Base-by-base conservation (phyloP, 2,888 invertebrate genomes). In the Sipha maydis region DNA sequence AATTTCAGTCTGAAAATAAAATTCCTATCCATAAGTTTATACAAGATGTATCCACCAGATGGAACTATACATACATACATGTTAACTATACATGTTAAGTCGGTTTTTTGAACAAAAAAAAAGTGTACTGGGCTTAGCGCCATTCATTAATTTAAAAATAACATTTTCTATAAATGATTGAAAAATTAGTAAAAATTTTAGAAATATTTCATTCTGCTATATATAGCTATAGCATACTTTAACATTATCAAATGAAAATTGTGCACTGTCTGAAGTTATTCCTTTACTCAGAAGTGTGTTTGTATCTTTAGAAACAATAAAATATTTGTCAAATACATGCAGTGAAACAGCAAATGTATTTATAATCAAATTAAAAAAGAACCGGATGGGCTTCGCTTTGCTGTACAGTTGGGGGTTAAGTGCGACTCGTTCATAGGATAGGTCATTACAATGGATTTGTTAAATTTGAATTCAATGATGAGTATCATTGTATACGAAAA, bases 131-230 rank as follows among this genome's bases (percentile, higher is more conserved):
- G 54, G 54, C 54, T 75, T 75, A 75, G 38, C 75, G 19, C 38
- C 25, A 38, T 75, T 25, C 25, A 75, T 75, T 75, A 38, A 75
- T 75, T 75, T 75, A 75, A 75, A 75, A 34, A 38, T 75, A 75
- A 75, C 38, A 75, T 75, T 75, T 75, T 75, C 75, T 75, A 75
- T 38, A 25, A 75, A 38, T 11, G 38, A 38, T 38, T 75, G 7
- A 11, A 75, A 19, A 73, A 73, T 73, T 73, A 73, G 19, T 73
- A 31, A 73, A 73, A 19, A 73, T 73, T 73, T 73, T 34, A 34
- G 34, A 73, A 73, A 73, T 73, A 73, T 71, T 71, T 31, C 34
- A 73, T 73, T 73, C 73, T 73, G 73, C 73, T 73, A 73, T n/a
- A n/a, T n/a, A n/a, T n/a, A n/a, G n/a, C n/a, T n/a, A n/a, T n/a